Evolutionary conservation across 2,797 vertebrate genomes (phyloP).

Genomic region (Staurois parvus): DNA sequence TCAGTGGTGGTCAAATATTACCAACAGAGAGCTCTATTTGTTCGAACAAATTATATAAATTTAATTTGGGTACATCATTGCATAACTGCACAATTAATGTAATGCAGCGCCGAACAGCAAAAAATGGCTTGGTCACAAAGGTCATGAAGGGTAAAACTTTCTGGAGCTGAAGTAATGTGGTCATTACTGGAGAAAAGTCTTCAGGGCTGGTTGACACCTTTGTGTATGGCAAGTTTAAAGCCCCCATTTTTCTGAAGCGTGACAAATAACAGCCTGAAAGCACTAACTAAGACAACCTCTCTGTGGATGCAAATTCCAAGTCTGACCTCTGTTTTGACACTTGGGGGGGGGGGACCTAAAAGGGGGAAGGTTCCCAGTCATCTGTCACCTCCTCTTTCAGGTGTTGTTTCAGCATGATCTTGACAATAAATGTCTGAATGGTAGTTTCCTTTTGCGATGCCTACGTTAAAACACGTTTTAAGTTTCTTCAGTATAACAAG

Average conservation of each 20-base stretch:
- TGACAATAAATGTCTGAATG: conserved; percentile 32
- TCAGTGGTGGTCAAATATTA: no score
- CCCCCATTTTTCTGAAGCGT: not conserved
- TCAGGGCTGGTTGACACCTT: not conserved
- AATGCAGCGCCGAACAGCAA: no score
- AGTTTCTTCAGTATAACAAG: conserved; percentile 39
- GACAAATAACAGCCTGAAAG: not conserved
- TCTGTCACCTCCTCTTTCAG: conserved; percentile 34
- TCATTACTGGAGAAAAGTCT: no score
- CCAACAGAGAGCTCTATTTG: no score
- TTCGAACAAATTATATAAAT: no score
- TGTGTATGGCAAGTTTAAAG: not conserved
- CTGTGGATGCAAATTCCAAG: not conserved
- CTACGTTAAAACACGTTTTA: conserved; percentile 48
- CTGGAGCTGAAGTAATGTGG: no score
- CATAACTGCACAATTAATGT: no score
- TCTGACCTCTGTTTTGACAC: conserved; percentile 6
- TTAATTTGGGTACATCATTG: no score
- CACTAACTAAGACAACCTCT: no score
- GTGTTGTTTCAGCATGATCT: conserved; percentile 15
- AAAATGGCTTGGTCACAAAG: no score
- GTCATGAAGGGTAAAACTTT: no score
- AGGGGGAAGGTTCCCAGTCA: not conserved
- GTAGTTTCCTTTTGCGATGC: not conserved
- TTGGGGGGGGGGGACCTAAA: not conserved